Base-by-base conservation (phyloP, 2,113 vertebrate genomes). In the Pleuronectes platessa region DNA sequence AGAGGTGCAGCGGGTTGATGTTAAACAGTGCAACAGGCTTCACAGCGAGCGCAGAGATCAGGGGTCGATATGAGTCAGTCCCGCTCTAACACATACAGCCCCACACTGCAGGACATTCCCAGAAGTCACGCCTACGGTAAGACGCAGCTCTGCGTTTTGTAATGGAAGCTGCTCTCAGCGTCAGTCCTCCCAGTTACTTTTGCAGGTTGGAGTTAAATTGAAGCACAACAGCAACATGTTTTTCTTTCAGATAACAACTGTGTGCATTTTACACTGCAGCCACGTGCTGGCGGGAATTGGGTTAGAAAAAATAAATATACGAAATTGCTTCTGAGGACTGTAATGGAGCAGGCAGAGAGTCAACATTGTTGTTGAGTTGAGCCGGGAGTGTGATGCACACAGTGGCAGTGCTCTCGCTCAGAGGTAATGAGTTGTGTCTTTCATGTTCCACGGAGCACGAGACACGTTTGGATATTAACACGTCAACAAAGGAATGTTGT, bases 41-140 rank as follows among this genome's bases (percentile, higher is more conserved):
- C 24, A 61, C 15, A 58, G 42, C n/a, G 55, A 69, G 68, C 70
- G 4, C 37, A 63, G 54, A 76, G 80, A 76, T 91, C 77, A 84
- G 26, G 79, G 76, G 74, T 59, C 40, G 2, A 13, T 20, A 23
- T 15, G 11, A 63, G 55, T 62, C 26, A 40, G 67, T 55, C 23
- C 51, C 40, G 2, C 21, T 59, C n/a, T 31, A 31, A 20, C 37
- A 15, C 71, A 67, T 27, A 76, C 20, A 74, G 26, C 42, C 31
- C 63, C 20, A 49, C 45, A 68, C 24, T 37, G 42, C 63, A 75
- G 55, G 51, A 83, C 59, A 65, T 86, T 86, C 71, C 67, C 62
- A 70, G 31, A 82, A 31, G 21, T 42, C 31, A 67, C 62, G 65
- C n/a, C 67, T 21, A 3, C 68, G 86, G 58, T 76, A 64, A 68